A percentile compares a stretch with the other conserved stretches of the same genome.
Conservation (phyloP, 2,888 invertebrate species). For the Athalia circularis region DNA sequence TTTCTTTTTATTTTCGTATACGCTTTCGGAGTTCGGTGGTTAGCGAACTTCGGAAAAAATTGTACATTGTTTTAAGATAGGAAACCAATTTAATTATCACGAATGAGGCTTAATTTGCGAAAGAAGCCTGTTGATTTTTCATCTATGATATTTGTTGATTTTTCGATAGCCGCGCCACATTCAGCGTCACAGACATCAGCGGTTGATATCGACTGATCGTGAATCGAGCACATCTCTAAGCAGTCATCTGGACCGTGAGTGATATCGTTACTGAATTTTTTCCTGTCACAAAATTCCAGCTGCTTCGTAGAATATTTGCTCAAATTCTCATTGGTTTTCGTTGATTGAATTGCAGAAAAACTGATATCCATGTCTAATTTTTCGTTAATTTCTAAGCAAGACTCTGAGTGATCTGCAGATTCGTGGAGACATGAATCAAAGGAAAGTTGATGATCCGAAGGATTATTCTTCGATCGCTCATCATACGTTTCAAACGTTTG, state of each 20-base stretch:
- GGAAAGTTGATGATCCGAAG: background rate
- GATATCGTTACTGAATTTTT: background rate
- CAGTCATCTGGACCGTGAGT: background rate
- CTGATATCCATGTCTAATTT: background rate
- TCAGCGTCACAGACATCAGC: background rate
- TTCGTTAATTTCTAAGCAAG: background rate
- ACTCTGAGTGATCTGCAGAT: background rate
- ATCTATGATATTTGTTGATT: background rate
- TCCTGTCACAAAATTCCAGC: background rate
- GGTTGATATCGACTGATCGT: conserved; percentile 9
- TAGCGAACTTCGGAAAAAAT: no score
- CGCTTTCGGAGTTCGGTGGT: no score
- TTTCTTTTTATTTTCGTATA: no score
- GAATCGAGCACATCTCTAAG: background rate
- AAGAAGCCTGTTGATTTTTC: background rate
- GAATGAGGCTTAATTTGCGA: conserved; percentile 3
- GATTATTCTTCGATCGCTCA: background rate
- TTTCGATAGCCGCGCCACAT: background rate
- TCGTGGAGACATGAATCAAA: conserved; percentile 16
- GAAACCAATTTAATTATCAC: background rate
- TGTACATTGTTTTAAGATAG: no score
- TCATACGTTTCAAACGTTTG: background rate
- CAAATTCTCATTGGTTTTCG: background rate
- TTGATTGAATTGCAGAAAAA: background rate
- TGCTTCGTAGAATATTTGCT: background rate